These are phyloP conservation scores for Blera fallax DNA, from an alignment of 2,888 invertebrate species.

Conservation along the genomic window DNA sequence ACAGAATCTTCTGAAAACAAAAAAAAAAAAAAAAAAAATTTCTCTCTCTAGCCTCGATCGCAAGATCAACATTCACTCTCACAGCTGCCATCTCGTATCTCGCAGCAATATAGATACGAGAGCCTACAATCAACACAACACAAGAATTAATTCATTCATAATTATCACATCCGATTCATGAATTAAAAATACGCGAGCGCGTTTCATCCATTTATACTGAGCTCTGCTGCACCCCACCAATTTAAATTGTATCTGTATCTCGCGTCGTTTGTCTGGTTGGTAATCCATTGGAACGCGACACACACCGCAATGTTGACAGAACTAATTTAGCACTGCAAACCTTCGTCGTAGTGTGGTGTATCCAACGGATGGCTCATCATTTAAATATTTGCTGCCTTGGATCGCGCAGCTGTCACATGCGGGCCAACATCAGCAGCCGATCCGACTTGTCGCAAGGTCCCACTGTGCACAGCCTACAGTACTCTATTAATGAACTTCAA, in stretches of 20 bases:
- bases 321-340: slow-evolving; percentile 49
- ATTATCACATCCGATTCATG: slow-evolving; percentile 71
- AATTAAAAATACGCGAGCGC: slow-evolving; percentile 69
- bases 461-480: neutral
- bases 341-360: neutral
- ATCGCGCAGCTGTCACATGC: slow-evolving; percentile 52
- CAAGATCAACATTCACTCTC: slow-evolving; percentile 35
- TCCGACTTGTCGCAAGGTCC: slow-evolving; percentile 1
- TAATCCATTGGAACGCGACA: slow-evolving; percentile 9
- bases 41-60: too few species aligned
- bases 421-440: too few species aligned
- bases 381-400: slow-evolving; percentile 54
- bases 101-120: neutral
- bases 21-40: too few species aligned
- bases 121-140: neutral
- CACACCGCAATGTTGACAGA: slow-evolving; percentile 51
- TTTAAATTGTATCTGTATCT: neutral
- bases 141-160: slow-evolving; percentile 61
- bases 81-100: slow-evolving; percentile 38
- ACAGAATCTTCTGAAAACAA: neutral
- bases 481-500: slow-evolving; percentile 40
- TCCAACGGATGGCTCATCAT: neutral
- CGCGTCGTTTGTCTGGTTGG: neutral
- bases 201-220: slow-evolving; percentile 49
- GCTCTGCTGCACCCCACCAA: neutral